Base-by-base conservation (phyloP, 2,113 vertebrate genomes). In the Lanius ludovicianus region DNA sequence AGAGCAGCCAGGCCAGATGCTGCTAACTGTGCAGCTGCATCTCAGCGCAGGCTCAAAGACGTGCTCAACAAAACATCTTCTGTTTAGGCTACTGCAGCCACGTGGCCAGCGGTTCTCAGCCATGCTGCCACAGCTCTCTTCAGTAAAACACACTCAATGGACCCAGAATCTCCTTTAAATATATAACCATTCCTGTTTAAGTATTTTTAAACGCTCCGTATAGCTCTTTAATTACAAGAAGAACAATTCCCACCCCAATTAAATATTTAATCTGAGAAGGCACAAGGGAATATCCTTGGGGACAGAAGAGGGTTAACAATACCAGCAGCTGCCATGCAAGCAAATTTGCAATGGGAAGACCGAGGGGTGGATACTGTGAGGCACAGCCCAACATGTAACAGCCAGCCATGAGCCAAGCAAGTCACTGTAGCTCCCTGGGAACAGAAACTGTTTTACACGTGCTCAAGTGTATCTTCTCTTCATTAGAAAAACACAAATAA, bases 21-120 rank as follows among this genome's bases (percentile, higher is more conserved):
- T 73, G 57, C 3, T 12, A 25, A 57, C 2, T 5, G 15, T 14
- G 31, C 60, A 62, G 55, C 60, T 56, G 79, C 53, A 35, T 42
- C 73, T n/a, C 27, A 5, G 44, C 3, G 25, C 65, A 41, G 27
- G 62, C 31, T 63, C 35, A 21, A 64, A 56, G 50, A 31, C 11
- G 11, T 22, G 13, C 37, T 39, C 64, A 15, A 53, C 44, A 46
- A 46, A 37, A 46, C 2, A 4, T 7, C 47, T 33, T 50, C 35
- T 62, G 30, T 7, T 68, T 5, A 4, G 35, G 56, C 46, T 49
- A 30, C 14, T 22, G 69, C 41, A 84, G 37, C 55, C 24, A 19
- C 31, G 0, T 0, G 22, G 68, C 39, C 53, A 39, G 39, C 1
- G 0, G 30, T 2, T 14, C 59, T 12, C 28, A 28, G 62, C 30